Percentiles rank a stretch among this genome's conserved stretches.
Conservation (phyloP, 2,113 vertebrate species). For the Hassar affinis region DNA sequence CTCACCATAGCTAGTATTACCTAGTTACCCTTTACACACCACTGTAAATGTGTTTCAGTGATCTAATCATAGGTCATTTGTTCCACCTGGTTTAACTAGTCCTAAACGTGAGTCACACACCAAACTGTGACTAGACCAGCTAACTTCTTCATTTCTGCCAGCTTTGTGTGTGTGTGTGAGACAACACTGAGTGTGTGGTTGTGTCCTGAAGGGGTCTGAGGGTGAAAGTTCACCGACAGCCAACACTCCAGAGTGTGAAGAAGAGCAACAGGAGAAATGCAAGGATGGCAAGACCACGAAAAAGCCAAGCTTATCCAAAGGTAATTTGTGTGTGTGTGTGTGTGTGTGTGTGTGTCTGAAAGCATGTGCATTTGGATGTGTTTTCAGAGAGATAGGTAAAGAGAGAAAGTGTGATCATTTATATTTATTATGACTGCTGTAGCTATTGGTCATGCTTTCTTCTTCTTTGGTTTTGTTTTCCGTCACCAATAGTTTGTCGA, state of each 20-base stretch:
- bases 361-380: neutral
- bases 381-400: too few species aligned
- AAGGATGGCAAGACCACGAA: conserved; percentile 77
- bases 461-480: too few species aligned
- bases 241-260: conserved; percentile 79
- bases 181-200: neutral
- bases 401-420: neutral
- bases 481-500: too few species aligned
- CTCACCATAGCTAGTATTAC: neutral
- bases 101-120: neutral
- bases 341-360: conserved; percentile 4
- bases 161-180: neutral
- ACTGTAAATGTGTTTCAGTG: neutral
- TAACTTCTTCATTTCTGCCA: neutral
- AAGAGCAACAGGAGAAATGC: conserved; percentile 81
- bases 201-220: conserved; percentile 71
- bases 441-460: too few species aligned
- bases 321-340: conserved; percentile 62
- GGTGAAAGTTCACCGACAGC: conserved; percentile 76
- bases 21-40: neutral
- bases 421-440: too few species aligned
- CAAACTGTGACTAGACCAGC: neutral
- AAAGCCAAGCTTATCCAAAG: conserved; percentile 87
- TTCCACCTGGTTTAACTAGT: neutral
- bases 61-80: neutral